phyloP scores from a whole-genome alignment of 2,797 vertebrate species.

The Smutsia temminckii region DNA sequence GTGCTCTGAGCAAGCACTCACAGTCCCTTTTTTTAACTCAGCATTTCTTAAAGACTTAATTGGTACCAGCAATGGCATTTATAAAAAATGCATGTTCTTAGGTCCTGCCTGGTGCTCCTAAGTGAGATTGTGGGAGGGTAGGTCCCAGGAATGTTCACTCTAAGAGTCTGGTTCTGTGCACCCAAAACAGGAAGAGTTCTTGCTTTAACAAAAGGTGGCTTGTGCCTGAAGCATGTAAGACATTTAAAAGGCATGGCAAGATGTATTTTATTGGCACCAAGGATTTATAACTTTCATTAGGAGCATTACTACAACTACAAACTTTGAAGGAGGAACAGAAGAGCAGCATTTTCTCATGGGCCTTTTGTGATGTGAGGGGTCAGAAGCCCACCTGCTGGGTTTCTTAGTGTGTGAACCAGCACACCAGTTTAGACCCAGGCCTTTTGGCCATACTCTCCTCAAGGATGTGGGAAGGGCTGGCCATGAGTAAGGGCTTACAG shows the following conservation, averaged over 20 bases:
- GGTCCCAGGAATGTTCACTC: rapidly evolving
- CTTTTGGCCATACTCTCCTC: neutral
- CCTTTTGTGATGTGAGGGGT: neutral
- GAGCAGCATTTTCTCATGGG: neutral
- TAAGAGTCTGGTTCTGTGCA: no score
- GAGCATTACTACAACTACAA: neutral
- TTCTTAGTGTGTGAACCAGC: rapidly evolving
- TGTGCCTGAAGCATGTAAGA: rapidly evolving
- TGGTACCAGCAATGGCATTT: rapidly evolving
- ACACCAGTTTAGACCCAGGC: neutral
- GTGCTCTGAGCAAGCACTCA: neutral
- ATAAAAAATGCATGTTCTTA: rapidly evolving
- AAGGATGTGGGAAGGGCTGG: neutral
- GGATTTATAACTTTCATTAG: neutral
- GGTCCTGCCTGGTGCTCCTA: neutral
- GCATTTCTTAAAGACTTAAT: neutral
- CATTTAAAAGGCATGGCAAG: neutral
- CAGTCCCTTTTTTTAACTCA: neutral
- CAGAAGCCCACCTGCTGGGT: neutral
- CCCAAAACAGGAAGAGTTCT: neutral
- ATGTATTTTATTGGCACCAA: neutral
- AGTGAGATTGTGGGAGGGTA: neutral
- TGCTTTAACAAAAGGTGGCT: neutral
- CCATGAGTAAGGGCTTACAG: neutral
- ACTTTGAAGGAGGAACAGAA: neutral